Percentiles rank a stretch among this genome's conserved stretches.
These are phyloP conservation scores for Heterodera carotae DNA, from an alignment of 1,140 invertebrate species.

Conservation along the genomic window DNA sequence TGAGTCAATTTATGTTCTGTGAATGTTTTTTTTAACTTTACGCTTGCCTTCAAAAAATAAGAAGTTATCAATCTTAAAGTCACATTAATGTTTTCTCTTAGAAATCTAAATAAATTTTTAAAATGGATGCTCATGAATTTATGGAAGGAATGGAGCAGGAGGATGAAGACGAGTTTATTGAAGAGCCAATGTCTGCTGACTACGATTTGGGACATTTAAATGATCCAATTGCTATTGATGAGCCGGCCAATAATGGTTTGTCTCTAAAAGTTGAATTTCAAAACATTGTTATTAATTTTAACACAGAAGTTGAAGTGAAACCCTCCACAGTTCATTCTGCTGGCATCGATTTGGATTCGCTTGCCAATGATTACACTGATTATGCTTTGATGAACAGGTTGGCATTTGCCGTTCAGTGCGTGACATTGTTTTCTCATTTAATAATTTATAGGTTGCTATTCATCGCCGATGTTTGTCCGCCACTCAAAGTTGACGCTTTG, in stretches of 20 bases:
- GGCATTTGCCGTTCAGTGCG: no score
- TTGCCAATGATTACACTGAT: slow-evolving; percentile 36
- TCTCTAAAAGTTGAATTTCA: not conserved
- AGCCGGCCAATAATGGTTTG: slow-evolving; percentile 29
- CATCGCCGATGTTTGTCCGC: slow-evolving; percentile 49
- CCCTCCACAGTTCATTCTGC: slow-evolving; percentile 37
- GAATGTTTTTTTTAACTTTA: no score
- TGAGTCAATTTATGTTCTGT: no score
- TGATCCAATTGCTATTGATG: slow-evolving; percentile 36
- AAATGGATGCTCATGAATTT: slow-evolving; percentile 16
- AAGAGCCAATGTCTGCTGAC: slow-evolving; percentile 41
- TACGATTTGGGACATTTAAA: slow-evolving; percentile 37
- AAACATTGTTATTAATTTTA: slow-evolving; percentile 8
- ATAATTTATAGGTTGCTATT: slow-evolving; percentile 27
- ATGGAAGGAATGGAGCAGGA: slow-evolving; percentile 35
- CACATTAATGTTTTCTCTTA: no score
- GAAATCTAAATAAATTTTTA: no score
- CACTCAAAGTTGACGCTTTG: slow-evolving; percentile 43
- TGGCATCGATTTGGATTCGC: slow-evolving; percentile 42
- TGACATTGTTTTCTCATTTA: not conserved
- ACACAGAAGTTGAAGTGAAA: slow-evolving; percentile 15
- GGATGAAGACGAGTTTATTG: slow-evolving; percentile 32
- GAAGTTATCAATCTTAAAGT: no score
- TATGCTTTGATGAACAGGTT: slow-evolving; percentile 47
- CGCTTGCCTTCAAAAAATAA: no score